Evolutionary conservation across 2,888 invertebrate genomes (phyloP).

Genomic region (Desoria tigrina): DNA sequence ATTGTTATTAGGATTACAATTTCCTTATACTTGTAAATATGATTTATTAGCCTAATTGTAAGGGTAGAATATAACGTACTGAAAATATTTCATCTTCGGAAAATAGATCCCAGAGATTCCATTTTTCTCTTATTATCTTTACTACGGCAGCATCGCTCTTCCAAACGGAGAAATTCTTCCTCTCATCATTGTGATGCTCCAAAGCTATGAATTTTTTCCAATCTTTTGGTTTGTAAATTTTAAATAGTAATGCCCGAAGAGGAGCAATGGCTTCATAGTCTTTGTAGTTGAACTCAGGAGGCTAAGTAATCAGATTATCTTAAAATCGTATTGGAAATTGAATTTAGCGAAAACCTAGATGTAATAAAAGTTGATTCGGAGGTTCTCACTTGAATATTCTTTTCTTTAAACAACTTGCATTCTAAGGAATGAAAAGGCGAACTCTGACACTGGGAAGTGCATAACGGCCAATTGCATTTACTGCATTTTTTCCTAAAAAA

Average conservation of each 20-base stretch:
- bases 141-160: conserved; percentile 67
- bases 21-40: background rate
- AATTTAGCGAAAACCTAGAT: no score
- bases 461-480: conserved; percentile 54
- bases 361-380: no score
- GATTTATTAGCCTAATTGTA: no score
- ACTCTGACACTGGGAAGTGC: conserved; percentile 51
- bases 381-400: conserved; percentile 43
- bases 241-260: conserved; percentile 49
- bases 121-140: conserved; percentile 63
- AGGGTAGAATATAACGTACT: conserved; percentile 6
- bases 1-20: background rate
- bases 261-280: conserved; percentile 50
- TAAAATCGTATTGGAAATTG: no score
- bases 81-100: conserved; percentile 64
- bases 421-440: conserved; percentile 46
- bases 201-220: conserved; percentile 65
- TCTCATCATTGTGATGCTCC: conserved; percentile 70
- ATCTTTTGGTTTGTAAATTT: conserved; percentile 35
- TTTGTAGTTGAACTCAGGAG: conserved; percentile 29
- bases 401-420: conserved; percentile 45
- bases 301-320: no score
- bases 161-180: conserved; percentile 67
- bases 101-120: conserved; percentile 63
- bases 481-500: conserved; percentile 43